These are phyloP conservation scores for Avahi laniger DNA, from an alignment of 2,797 vertebrate species.

Conservation along the genomic window DNA sequence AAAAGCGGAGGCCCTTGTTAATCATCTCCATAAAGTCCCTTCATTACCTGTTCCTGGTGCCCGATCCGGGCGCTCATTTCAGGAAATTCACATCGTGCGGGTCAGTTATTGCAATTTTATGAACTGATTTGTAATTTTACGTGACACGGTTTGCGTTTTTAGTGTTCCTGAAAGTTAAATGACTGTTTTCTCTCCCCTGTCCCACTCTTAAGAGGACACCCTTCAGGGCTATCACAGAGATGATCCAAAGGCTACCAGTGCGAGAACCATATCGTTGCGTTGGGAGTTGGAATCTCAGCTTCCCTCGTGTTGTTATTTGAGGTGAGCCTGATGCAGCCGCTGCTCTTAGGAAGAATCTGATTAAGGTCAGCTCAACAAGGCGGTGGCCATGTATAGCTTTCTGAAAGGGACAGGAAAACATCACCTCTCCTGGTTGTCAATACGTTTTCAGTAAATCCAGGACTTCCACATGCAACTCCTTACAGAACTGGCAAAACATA, in stretches of 20 bases:
- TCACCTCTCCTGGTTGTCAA: not conserved
- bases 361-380: not conserved
- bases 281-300: fast-evolving
- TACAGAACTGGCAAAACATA: not conserved
- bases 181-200: conserved; percentile 50
- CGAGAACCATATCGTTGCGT: fast-evolving
- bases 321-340: fast-evolving
- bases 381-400: not conserved
- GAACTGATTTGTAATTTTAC: conserved; percentile 86
- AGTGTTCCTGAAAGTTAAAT: conserved; percentile 81
- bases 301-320: fast-evolving
- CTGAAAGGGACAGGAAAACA: not conserved
- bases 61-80: conserved; percentile 76
- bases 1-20: conserved; percentile 86
- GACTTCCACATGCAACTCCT: not conserved
- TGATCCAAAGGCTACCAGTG: fast-evolving
- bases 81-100: conserved; percentile 84
- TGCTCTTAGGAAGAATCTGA: not conserved
- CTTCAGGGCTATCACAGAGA: not conserved
- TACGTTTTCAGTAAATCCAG: not conserved
- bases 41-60: conserved; percentile 84
- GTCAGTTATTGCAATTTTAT: conserved; percentile 84
- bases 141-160: conserved; percentile 81
- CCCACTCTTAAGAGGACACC: conserved; percentile 49
- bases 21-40: conserved; percentile 86